Conservation (phyloP, 2,888 invertebrate species). For the Rotaria magnacalcarata region DNA sequence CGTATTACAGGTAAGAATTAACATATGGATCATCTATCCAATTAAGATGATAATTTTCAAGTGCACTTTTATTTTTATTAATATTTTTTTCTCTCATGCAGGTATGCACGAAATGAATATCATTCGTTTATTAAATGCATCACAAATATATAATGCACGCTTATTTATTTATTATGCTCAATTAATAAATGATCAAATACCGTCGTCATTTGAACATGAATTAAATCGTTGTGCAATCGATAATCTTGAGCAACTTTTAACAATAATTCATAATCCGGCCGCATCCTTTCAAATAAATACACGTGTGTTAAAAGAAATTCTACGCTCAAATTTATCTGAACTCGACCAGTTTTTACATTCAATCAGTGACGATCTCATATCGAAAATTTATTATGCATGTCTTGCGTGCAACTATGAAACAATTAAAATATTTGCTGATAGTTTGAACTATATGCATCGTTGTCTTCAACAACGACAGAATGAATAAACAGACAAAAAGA, state of each 20-base stretch:
- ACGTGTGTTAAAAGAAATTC: conserved; percentile 23
- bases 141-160: background rate
- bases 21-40: background rate
- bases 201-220: conserved; percentile 28
- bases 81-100: background rate
- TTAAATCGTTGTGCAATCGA: background rate
- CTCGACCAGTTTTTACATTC: background rate
- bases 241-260: background rate
- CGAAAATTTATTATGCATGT: background rate
- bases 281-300: background rate
- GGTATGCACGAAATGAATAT: conserved; percentile 28
- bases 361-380: background rate
- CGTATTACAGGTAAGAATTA: background rate
- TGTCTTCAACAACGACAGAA: background rate
- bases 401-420: background rate
- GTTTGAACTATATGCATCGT: background rate
- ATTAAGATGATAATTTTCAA: background rate
- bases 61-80: background rate
- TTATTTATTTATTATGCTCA: conserved; percentile 32
- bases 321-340: background rate
- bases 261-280: background rate
- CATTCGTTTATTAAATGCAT: background rate
- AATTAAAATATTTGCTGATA: background rate
- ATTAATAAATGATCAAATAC: conserved; percentile 11
- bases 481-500: no score